Percentiles rank a stretch among this genome's conserved stretches.
Evolutionary conservation across 92 coral and sea anemone genomes (phyloP).

Genomic region (Micromussa lordhowensis): DNA sequence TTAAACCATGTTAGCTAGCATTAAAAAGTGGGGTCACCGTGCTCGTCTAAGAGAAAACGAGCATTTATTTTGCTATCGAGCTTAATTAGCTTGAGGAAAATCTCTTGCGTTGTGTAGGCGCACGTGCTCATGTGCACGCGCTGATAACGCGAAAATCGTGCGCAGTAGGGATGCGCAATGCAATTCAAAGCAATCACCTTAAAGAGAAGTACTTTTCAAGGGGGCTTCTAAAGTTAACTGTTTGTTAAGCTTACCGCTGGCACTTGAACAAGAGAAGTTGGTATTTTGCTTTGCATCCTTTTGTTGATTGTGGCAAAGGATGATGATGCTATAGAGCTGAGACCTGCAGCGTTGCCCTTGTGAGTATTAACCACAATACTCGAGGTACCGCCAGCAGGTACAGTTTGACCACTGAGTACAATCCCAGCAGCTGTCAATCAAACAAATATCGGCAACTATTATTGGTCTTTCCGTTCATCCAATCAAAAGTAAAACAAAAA

Average conservation of each 20-base stretch:
- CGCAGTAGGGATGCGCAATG: too few relatives aligned
- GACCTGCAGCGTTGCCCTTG: constrained; percentile 79
- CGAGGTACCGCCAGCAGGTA: constrained; percentile 73
- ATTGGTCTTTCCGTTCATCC: background rate
- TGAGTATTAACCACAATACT: constrained; percentile 97
- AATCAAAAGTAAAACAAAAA: too few relatives aligned
- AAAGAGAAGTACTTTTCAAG: too few relatives aligned
- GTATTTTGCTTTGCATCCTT: constrained; percentile 84
- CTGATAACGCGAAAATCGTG: too few relatives aligned
- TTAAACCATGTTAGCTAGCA: too few relatives aligned
- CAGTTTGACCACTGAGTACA: constrained; percentile 75
- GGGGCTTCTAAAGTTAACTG: background rate
- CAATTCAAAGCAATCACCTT: too few relatives aligned
- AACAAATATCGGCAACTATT: background rate
- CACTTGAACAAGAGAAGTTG: constrained; percentile 72
- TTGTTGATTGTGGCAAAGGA: constrained; percentile 95
- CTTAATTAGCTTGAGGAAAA: too few relatives aligned
- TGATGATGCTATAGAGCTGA: constrained; percentile 70
- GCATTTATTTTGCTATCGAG: too few relatives aligned
- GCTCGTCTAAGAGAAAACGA: too few relatives aligned
- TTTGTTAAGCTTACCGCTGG: constrained; percentile 61
- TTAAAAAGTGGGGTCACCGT: too few relatives aligned
- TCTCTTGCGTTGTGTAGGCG: too few relatives aligned
- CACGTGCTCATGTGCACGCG: too few relatives aligned
- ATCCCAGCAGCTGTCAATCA: constrained; percentile 45